Base-by-base conservation (phyloP, 1,140 invertebrate species). In the Cataglyphis hispanica region DNA sequence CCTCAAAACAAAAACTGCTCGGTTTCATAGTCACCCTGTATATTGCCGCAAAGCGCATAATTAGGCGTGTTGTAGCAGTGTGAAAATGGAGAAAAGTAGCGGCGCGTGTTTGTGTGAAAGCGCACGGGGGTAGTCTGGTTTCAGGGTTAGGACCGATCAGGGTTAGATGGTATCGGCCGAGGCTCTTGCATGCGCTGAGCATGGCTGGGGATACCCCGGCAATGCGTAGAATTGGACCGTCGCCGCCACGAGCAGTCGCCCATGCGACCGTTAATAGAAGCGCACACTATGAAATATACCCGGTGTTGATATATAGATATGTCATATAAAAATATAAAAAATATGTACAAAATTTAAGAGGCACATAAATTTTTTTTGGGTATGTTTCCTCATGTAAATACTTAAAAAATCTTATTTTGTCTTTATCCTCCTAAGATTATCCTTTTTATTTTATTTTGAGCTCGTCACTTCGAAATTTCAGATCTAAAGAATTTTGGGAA, bases 71-170 rank as follows among this genome's bases (percentile, higher is more conserved):
- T 46, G 78, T 72, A 40, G 43, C 64, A 25, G 34, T 58, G 64
- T 19, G 72, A 74, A 74, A 74, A 83, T 74, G 37, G 53, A 58
- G 67, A 83, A 83, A 83, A 83, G 37, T 69, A 37, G 63, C 64
- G 78, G 46, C 69, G 69, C 46, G 27, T 72, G 69, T 72, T 37
- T 74, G 78, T 74, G 37, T 43, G 53, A 74, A 61, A 74, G 78
- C 37, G 53, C 66, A 72, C 37, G 78, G 67, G 78, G 40, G 37
- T 80, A 72, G 78, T 83, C 67, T 56, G 19, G 67, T 83, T 83
- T 83, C 78, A 83, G 78, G 67, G 78, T 83, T 83, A 83, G 67
- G 37, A 83, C 78, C 78, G 78, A 83, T 83, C 78, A 83, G 78
- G 78, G 78, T 83, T 83, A 83, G 78, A 83, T 83, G 37, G 53